These are phyloP conservation scores for Carettochelys insculpta DNA, from an alignment of 2,113 vertebrate genomes.

Conservation along the genomic window DNA sequence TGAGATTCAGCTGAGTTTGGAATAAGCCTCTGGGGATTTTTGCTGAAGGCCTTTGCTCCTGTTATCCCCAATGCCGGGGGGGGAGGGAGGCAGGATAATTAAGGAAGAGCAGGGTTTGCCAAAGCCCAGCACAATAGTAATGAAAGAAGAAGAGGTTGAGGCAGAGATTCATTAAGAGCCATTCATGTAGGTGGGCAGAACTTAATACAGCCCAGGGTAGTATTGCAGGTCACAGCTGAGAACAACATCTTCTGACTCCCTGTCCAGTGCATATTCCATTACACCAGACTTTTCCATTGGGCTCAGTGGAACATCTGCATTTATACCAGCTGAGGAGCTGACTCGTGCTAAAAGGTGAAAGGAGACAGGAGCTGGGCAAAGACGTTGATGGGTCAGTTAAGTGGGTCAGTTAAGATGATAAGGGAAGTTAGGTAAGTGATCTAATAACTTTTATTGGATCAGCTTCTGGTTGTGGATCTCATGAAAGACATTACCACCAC, in stretches of 20 bases:
- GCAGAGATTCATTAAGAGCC: not conserved
- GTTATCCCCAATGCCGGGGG: too few relatives aligned
- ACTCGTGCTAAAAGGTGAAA: not conserved
- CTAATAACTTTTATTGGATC: too few relatives aligned
- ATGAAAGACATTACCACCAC: too few relatives aligned
- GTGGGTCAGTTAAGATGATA: not conserved
- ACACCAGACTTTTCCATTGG: not conserved
- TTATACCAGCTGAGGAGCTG: not conserved
- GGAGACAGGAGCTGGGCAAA: not conserved
- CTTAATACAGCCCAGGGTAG: not conserved
- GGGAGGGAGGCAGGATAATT: not conserved
- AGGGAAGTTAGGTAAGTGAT: too few relatives aligned
- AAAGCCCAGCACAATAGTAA: not conserved
- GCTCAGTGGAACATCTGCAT: not conserved
- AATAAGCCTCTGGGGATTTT: not conserved
- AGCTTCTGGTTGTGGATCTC: too few relatives aligned
- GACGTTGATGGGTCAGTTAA: not conserved
- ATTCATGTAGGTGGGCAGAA: not conserved
- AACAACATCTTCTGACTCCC: not conserved
- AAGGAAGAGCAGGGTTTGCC: not conserved
- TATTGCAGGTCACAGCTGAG: not conserved
- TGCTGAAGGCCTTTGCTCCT: not conserved
- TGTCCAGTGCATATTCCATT: not conserved
- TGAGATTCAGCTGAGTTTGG: not conserved
- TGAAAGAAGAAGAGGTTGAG: not conserved